Percentiles rank a stretch among this genome's conserved stretches.
phyloP scores from a whole-genome alignment of 1,140 invertebrate genomes.

The Lysiphlebus fabarum region DNA sequence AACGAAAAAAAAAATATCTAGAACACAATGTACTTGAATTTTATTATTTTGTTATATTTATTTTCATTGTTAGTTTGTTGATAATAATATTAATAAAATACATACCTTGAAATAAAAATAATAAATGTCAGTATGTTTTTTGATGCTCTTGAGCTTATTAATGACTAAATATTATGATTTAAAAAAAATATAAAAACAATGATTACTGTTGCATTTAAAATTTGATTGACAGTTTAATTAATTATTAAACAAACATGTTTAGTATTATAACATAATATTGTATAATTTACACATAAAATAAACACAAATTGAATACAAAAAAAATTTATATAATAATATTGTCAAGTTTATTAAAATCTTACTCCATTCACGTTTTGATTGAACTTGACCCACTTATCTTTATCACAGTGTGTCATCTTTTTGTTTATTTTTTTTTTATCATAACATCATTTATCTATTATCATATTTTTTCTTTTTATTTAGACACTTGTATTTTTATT shows the following conservation, averaged over 20 bases:
- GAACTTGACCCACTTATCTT: slow-evolving; percentile 38
- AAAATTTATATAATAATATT: slow-evolving; percentile 31
- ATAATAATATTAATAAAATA: too few relatives aligned
- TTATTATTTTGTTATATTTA: background rate
- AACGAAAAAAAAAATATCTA: slow-evolving; percentile 17
- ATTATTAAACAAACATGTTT: background rate
- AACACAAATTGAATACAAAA: slow-evolving; percentile 32
- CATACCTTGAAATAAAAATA: too few relatives aligned
- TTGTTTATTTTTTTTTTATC: too few relatives aligned
- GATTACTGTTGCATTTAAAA: too few relatives aligned
- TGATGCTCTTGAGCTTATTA: too few relatives aligned
- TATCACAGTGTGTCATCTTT: background rate
- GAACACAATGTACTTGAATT: slow-evolving; percentile 28
- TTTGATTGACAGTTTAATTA: too few relatives aligned
- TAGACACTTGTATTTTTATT: too few relatives aligned
- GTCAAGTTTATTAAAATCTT: slow-evolving; percentile 24
- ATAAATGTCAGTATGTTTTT: too few relatives aligned
- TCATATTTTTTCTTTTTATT: too few relatives aligned
- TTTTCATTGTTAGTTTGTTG: too few relatives aligned
- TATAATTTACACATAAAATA: background rate
- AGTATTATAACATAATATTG: background rate
- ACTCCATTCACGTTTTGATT: slow-evolving; percentile 32
- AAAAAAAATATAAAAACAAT: too few relatives aligned
- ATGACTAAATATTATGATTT: too few relatives aligned
- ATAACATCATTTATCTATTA: background rate